Evolutionary conservation across 2,113 vertebrate genomes (phyloP).

Genomic region (Carassius gibelio): DNA sequence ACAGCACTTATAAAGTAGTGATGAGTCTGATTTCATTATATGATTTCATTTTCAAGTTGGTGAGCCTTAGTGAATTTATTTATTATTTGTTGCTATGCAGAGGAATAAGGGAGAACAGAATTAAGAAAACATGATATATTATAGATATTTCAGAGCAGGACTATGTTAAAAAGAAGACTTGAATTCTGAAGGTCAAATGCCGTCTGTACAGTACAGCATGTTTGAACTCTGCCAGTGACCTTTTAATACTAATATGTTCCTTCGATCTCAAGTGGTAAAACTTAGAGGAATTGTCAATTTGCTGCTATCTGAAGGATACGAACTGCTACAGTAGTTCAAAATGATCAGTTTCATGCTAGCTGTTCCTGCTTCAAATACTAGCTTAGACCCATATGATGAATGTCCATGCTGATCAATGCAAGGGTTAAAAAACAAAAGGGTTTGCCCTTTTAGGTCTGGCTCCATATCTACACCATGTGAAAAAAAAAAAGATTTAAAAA

Average conservation of each 20-base stretch:
- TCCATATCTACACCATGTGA: no score
- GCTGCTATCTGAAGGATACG: not conserved
- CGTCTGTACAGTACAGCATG: not conserved
- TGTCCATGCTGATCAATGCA: no score
- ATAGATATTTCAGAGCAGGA: not conserved
- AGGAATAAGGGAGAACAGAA: not conserved
- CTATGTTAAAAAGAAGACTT: not conserved
- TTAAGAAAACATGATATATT: not conserved
- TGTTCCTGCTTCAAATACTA: no score
- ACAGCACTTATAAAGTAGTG: not conserved
- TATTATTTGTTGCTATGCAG: not conserved
- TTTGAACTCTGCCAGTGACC: not conserved
- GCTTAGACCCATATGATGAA: no score
- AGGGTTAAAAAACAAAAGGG: no score
- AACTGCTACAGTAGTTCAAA: not conserved
- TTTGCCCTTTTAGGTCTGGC: no score
- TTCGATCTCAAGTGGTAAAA: not conserved
- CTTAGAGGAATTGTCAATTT: not conserved
- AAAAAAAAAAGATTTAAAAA: no score
- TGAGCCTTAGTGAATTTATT: not conserved
- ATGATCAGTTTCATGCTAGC: not conserved
- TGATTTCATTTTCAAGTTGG: not conserved
- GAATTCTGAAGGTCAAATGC: not conserved
- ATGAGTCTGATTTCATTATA: not conserved
- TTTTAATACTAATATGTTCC: not conserved